A percentile compares a stretch with the other conserved stretches of the same genome.
Evolutionary conservation across 2,113 vertebrate genomes (phyloP).

Genomic region (Channa maculata): DNA sequence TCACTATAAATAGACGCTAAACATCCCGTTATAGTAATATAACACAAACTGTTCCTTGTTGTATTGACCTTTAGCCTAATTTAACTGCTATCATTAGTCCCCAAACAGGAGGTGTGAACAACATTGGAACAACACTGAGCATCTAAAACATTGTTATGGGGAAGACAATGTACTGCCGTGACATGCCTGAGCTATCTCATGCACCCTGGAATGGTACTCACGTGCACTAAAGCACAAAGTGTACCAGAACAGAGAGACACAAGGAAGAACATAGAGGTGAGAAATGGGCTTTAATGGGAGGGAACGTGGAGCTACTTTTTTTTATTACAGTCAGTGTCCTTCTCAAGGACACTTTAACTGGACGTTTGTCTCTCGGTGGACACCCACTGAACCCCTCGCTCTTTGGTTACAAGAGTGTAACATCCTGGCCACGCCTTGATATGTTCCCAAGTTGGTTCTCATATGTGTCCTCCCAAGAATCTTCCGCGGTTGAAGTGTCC

Average conservation of each 20-base stretch:
- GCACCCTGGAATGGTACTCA: constrained; percentile 51
- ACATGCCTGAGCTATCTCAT: constrained; percentile 47
- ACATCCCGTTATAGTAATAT: constrained; percentile 23
- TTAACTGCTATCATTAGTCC: constrained; percentile 48
- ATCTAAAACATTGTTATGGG: constrained; percentile 10
- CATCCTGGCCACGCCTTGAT: neutral
- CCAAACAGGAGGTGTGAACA: constrained; percentile 45
- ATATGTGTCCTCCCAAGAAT: constrained; percentile 55
- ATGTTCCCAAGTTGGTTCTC: neutral
- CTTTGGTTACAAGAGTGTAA: neutral
- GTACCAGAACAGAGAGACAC: constrained; percentile 43
- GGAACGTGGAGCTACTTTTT: neutral
- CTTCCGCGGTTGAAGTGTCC: constrained; percentile 47
- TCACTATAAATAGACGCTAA: constrained; percentile 37
- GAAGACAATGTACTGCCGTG: constrained; percentile 49
- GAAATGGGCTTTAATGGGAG: constrained; percentile 19
- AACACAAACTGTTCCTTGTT: constrained; percentile 35
- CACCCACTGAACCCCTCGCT: neutral
- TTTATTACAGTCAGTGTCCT: neutral
- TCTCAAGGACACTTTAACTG: constrained; percentile 18
- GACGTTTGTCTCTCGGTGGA: neutral
- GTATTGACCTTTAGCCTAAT: constrained; percentile 43
- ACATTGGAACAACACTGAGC: constrained; percentile 29
- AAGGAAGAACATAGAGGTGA: constrained; percentile 5
- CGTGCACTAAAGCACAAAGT: constrained; percentile 50